Evolutionary conservation across 1,140 invertebrate species (phyloP), one percentile per base, ranked within the genome.

Genomic region (Hermetia illucens): DNA sequence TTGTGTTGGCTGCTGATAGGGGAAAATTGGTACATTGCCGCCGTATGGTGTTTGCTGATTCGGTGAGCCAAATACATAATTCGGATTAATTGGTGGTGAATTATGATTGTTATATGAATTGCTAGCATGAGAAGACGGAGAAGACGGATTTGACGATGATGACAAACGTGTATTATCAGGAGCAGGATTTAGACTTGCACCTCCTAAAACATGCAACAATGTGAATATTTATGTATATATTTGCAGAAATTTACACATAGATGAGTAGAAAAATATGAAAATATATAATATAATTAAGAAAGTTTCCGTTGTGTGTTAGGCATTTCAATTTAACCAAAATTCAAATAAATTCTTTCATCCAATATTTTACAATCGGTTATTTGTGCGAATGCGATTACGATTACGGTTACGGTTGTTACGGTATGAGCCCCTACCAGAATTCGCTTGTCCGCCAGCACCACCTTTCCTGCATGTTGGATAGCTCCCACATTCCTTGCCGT

Each of bases 401-500:
- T n/a, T n/a, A n/a, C 8, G 8, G 8, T 8, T 9, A 27, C 24
- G 24, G 24, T 9, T 9, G 24, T n/a, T 27, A 27, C 24, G 24
- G 8, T n/a, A 27, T 27, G 8, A 9, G 24, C n/a, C n/a, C 8
- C n/a, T n/a, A 27, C 52, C 36, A 19, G 38, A 42, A 13, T 38
- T 45, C 27, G 46, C 36, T 8, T 48, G 36, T 34, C n/a, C 21
- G 17, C 65, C 63, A 48, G 53, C 53, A 17, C 65, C 63, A 58
- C 63, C 69, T 62, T 66, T 69, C 44, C 68, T 68, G 47, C 76
- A 79, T 18, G 74, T 79, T 18, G 76, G 76, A 52, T 77, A 79
- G 27, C 57, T 65, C 30, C 76, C 76, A 36, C 76, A 79, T 36
- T 72, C 63, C 46, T 66, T 68, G 24, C 68, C 69, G 33, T 68